Evolutionary conservation across 1,140 invertebrate species (phyloP), one percentile per base, ranked within the genome.

Genomic region (Drosophila nigromelanica): DNA sequence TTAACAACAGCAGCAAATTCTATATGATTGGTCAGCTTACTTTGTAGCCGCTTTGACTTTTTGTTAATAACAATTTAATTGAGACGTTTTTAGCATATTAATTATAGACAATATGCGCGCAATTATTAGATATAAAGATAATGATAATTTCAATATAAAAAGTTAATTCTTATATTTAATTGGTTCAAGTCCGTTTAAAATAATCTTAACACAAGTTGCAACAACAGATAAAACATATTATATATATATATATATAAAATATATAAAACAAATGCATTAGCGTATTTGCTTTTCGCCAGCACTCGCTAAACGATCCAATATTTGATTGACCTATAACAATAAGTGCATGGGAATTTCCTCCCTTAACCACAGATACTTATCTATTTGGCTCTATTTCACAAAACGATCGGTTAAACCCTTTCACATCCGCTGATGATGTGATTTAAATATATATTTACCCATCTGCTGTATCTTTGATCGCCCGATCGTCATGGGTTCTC

Each of bases 91-190:
- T 76, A 87, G 60, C 61, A 78, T 82, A 81, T 87, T 87, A 87
- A 87, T 87, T 87, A 87, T 73, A 87, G 78, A 87, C 82, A 87
- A 87, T 82, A 87, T 78, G 76, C 62, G 83, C 67, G 82, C 78
- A 87, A 87, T 87, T 87, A 87, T 87, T 87, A 70, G 82, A 76
- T 82, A 87, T 87, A 87, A 87, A 87, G 66, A 69, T 87, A 87
- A 87, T 87, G 83, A 87, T 80, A 87, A 86, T 75, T 71, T 70
- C 74, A 86, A 85, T 85, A 80, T 80, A 80, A 80, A 78, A 56
- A 61, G 73, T 73, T 55, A 62, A 78, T 73, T 80, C 61, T 54
- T 51, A 66, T 54, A 42, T 62, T 59, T 85, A 85, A 85, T 74
- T 86, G 80, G 80, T 86, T 76, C 80, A 80, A 54, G 54, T 43